Conservation (phyloP, 23 tunicate genomes). For the Styela plicata region DNA sequence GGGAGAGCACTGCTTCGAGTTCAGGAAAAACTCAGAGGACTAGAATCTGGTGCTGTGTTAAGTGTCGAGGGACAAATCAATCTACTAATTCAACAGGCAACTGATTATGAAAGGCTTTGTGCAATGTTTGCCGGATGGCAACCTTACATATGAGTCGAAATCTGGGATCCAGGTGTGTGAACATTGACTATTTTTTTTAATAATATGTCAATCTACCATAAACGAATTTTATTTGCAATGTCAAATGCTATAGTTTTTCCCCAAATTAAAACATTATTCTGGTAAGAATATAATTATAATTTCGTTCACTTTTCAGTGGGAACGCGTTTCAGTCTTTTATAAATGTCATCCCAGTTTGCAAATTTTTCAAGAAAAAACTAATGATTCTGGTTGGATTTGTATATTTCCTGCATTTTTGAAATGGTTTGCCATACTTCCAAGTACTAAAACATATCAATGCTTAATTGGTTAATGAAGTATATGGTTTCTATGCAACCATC, state of each 20-base stretch:
- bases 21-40: slow-evolving; percentile 71
- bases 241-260: background rate
- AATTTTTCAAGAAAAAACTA: too few species aligned
- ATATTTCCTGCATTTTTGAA: too few species aligned
- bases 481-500: too few species aligned
- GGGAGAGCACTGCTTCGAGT: slow-evolving; percentile 78
- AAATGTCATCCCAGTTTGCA: too few species aligned
- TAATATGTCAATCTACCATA: too few species aligned
- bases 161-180: background rate
- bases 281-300: background rate
- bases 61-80: slow-evolving; percentile 84
- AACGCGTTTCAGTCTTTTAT: too few species aligned
- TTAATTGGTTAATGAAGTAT: too few species aligned
- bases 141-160: slow-evolving; percentile 52
- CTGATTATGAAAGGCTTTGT: slow-evolving; percentile 58
- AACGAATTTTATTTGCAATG: background rate
- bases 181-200: too few species aligned
- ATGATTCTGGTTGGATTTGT: too few species aligned
- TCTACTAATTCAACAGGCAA: slow-evolving; percentile 80
- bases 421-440: too few species aligned
- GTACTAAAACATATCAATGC: too few species aligned
- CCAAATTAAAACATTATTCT: background rate
- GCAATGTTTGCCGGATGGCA: slow-evolving; percentile 91
- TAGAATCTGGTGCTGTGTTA: slow-evolving; percentile 45
- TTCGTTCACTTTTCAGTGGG: background rate